A percentile compares a stretch with the other conserved stretches of the same genome.
Evolutionary conservation across 2,113 vertebrate species (phyloP).

Genomic region (Saimiri boliviensis): DNA sequence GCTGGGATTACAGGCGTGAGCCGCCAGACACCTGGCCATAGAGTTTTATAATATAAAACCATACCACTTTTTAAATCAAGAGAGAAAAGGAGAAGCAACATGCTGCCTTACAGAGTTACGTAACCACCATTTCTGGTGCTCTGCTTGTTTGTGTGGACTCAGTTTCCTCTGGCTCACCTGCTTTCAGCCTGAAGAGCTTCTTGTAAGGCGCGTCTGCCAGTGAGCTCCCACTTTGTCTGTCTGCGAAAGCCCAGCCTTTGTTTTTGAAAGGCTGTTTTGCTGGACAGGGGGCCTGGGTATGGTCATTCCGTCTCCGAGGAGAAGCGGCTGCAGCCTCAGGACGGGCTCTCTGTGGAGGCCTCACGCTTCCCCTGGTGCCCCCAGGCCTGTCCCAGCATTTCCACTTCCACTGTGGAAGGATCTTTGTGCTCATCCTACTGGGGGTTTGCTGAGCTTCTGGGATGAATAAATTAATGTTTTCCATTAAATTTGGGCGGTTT

Average conservation of each 20-base stretch:
- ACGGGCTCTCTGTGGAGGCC: too few relatives aligned
- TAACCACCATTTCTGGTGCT: background rate
- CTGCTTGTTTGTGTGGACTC: background rate
- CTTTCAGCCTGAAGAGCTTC: background rate
- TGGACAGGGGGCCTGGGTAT: background rate
- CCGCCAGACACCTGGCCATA: background rate
- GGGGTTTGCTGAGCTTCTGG: background rate
- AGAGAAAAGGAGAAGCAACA: background rate
- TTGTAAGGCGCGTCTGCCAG: background rate
- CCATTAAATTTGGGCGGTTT: background rate
- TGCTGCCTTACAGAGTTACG: rapidly evolving
- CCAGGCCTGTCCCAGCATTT: too few relatives aligned
- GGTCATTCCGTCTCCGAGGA: background rate
- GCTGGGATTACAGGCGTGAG: too few relatives aligned
- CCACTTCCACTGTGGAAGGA: background rate
- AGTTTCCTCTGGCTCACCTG: background rate
- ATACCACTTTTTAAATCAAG: background rate
- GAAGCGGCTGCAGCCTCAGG: background rate
- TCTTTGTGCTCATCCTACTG: background rate
- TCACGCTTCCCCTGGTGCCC: too few relatives aligned
- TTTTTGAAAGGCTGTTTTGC: background rate
- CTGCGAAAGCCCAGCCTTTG: background rate
- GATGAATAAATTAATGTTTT: background rate
- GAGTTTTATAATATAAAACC: background rate
- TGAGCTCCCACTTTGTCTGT: background rate